phyloP scores from a whole-genome alignment of 2,113 vertebrate species.

The Sminthopsis crassicaudata region DNA sequence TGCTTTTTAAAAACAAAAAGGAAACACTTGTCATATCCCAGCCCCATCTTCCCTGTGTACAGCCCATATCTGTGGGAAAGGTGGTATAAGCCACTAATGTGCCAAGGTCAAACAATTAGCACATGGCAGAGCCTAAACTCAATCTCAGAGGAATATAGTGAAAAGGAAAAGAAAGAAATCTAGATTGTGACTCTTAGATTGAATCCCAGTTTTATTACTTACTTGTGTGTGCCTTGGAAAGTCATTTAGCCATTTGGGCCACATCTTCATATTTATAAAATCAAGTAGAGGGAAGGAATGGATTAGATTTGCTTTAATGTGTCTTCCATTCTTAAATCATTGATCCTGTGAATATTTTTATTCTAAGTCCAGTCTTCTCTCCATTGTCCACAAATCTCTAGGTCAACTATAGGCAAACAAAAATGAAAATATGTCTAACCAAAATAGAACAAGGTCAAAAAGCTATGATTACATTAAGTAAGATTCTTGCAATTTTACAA shows the following conservation, averaged over 20 bases:
- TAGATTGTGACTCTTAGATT: not conserved
- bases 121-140: not conserved
- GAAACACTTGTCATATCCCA: not conserved
- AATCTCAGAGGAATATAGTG: not conserved
- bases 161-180: not conserved
- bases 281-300: not conserved
- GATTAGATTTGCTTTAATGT: not conserved
- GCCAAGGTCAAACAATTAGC: not conserved
- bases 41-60: not conserved
- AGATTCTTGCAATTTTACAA: constrained; percentile 30
- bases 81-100: not conserved
- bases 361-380: not conserved
- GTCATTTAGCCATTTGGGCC: not conserved
- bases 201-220: not conserved
- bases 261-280: not conserved
- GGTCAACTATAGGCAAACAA: not conserved
- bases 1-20: not conserved
- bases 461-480: constrained; percentile 54
- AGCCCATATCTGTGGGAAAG: not conserved
- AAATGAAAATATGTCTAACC: constrained; percentile 45
- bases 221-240: not conserved
- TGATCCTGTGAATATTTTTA: not conserved
- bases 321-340: not conserved
- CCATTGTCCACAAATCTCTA: not conserved
- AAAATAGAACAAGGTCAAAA: constrained; percentile 18